phyloP scores from a whole-genome alignment of 2,888 invertebrate species.

The Melanostoma mellinum region DNA sequence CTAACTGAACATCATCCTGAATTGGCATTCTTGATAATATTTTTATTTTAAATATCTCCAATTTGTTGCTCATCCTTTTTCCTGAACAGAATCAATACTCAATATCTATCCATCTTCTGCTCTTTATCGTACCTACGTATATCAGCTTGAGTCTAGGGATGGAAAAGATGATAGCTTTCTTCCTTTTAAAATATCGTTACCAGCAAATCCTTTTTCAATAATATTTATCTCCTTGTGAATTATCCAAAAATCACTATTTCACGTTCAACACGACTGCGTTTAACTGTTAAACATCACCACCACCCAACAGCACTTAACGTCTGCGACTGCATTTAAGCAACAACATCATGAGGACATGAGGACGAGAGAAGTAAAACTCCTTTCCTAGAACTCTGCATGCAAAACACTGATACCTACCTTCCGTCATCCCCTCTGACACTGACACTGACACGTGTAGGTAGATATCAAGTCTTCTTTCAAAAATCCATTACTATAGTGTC shows the following conservation, averaged over 20 bases:
- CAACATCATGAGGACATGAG: not conserved
- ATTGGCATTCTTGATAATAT: not conserved
- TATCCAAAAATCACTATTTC: conserved; percentile 34
- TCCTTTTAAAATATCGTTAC: not conserved
- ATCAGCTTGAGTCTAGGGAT: too few relatives aligned
- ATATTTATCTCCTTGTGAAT: conserved; percentile 52
- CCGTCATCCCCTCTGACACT: not conserved
- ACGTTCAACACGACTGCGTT: conserved; percentile 31
- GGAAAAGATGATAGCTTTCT: not conserved
- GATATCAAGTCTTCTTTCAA: conserved; percentile 1
- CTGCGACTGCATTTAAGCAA: conserved; percentile 39
- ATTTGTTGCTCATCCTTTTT: not conserved
- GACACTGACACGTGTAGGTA: conserved; percentile 21
- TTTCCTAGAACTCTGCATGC: conserved; percentile 28
- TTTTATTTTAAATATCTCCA: not conserved
- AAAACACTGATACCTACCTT: conserved; percentile 22
- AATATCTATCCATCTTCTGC: not conserved
- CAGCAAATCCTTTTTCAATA: conserved; percentile 42
- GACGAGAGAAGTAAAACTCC: conserved; percentile 9
- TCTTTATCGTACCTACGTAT: too few relatives aligned
- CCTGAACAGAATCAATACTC: not conserved
- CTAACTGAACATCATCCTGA: too few relatives aligned
- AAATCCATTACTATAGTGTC: conserved; percentile 49
- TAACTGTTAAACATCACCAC: conserved; percentile 16
- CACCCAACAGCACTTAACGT: conserved; percentile 1